Conservation (phyloP, 2,888 invertebrate genomes). For the Byasa hedistus region DNA sequence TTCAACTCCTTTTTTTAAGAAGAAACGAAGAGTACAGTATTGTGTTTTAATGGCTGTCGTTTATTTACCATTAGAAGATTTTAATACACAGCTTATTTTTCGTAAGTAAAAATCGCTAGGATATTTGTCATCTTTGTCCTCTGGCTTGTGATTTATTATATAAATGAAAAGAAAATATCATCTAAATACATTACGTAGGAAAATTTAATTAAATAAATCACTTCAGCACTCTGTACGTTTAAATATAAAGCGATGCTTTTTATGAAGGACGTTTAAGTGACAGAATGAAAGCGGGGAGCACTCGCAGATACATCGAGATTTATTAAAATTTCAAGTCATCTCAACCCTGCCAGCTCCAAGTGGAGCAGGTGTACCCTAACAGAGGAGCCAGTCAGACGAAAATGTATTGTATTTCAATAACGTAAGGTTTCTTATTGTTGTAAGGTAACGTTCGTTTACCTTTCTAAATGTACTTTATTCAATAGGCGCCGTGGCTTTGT, state of each 20-base stretch:
- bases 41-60: neutral
- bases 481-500: neutral
- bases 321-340: constrained; percentile 25
- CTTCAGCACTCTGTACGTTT: neutral
- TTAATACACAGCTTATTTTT: no score
- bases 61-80: neutral
- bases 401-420: neutral
- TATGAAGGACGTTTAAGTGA: constrained; percentile 7
- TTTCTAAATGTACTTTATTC: neutral
- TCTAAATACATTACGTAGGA: neutral
- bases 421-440: neutral
- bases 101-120: no score
- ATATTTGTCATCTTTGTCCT: no score
- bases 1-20: neutral
- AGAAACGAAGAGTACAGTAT: neutral
- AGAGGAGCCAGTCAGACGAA: neutral
- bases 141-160: neutral
- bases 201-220: neutral
- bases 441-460: neutral
- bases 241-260: constrained; percentile 1
- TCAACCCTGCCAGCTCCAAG: neutral
- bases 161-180: neutral
- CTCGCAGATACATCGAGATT: constrained; percentile 13
- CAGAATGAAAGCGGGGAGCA: constrained; percentile 9
- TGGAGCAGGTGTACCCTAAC: neutral